These are phyloP conservation scores for Phalacrocorax brasilianus DNA, from an alignment of 2,113 vertebrate genomes.

Conservation along the genomic window DNA sequence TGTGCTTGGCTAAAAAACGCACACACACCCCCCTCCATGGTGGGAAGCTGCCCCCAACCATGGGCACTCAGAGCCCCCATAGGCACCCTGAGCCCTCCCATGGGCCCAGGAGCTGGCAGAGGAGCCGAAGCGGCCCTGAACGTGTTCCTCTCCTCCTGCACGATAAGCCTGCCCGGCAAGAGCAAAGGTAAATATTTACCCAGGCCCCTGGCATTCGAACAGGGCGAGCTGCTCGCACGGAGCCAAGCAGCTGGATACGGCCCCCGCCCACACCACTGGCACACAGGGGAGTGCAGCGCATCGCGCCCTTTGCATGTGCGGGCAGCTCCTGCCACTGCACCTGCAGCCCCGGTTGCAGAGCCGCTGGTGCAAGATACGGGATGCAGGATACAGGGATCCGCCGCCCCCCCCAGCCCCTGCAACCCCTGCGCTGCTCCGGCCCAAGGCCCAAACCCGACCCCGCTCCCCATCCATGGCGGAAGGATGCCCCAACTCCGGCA, in stretches of 20 bases:
- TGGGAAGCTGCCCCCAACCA: neutral
- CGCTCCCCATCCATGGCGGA: neutral
- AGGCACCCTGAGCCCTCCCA: neutral
- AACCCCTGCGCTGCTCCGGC: neutral
- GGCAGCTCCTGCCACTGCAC: neutral
- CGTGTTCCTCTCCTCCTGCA: neutral
- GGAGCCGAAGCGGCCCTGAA: neutral
- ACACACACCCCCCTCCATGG: rapidly evolving
- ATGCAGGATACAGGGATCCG: rapidly evolving
- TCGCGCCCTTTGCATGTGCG: rapidly evolving
- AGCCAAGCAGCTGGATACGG: neutral
- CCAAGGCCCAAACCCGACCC: neutral
- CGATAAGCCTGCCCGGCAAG: neutral
- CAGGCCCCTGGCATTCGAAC: slow-evolving; percentile 44
- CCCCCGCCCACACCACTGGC: neutral
- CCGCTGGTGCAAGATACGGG: neutral
- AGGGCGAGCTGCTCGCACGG: neutral
- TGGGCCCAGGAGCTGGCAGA: neutral
- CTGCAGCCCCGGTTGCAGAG: neutral
- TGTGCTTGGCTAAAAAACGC: neutral
- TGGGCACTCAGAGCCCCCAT: neutral
- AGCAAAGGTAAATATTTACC: slow-evolving; percentile 40
- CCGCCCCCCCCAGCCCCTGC: neutral
- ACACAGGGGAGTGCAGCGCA: neutral
- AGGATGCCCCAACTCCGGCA: neutral